Evolutionary conservation across 2,888 invertebrate species (phyloP), one percentile per base, ranked within the genome.

Genomic region (Drosophila nigricruria): DNA sequence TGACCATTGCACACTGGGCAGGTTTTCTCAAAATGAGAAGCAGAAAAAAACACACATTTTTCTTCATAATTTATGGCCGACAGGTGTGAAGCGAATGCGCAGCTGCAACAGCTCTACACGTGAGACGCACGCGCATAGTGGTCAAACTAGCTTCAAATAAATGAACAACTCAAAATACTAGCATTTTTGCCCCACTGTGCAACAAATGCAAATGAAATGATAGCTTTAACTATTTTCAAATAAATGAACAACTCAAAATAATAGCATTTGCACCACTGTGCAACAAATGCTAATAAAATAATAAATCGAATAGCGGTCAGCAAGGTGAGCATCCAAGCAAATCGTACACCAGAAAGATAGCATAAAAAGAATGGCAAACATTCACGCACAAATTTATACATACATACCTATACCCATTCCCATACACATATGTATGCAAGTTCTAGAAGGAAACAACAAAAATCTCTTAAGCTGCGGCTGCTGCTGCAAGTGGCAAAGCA

Each of bases 191-290:
- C 47, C 85, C 83, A 83, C 74, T 80, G 89, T 84, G 59, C 72
- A 79, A 67, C 60, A 84, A 84, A 82, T 82, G 78, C 75, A 80
- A 89, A 86, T 89, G 84, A 84, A 73, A 82, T 87, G 84, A 87
- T 84, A 81, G n/a, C n/a, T n/a, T n/a, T n/a, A n/a, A n/a, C n/a
- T n/a, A n/a, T n/a, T n/a, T n/a, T n/a, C n/a, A n/a, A n/a, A n/a
- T n/a, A n/a, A n/a, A n/a, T n/a, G n/a, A n/a, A n/a, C n/a, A n/a
- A n/a, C n/a, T n/a, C n/a, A 16, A 34, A 34, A 25, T 40, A 62
- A 54, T 64, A 10, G 14, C 12, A 27, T 25, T 58, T 49, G 64
- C 23, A 50, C 85, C 83, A 83, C 74, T 80, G 89, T 84, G 59
- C 72, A 79, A 67, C 60, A 84, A 84, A 82, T 82, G 78, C 75